These are phyloP conservation scores for Calycopis cecrops DNA, from an alignment of 1,140 invertebrate genomes.

Conservation along the genomic window DNA sequence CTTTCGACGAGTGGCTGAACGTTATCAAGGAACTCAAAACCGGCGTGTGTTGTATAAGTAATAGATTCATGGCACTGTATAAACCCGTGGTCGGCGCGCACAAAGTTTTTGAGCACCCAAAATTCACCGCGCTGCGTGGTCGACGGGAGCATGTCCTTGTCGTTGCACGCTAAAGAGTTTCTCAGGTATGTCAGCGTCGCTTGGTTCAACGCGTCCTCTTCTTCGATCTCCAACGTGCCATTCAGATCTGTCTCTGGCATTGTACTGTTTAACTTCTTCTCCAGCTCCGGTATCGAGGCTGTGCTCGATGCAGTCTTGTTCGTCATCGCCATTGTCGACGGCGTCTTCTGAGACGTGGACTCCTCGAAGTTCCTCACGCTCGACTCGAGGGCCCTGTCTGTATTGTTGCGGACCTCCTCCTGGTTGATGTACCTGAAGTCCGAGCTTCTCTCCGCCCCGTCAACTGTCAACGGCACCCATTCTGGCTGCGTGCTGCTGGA, in stretches of 20 bases:
- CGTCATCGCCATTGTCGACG: conserved; percentile 53
- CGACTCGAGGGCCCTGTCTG: conserved; percentile 40
- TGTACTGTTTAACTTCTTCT: conserved; percentile 45
- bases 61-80: conserved; percentile 87
- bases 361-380: conserved; percentile 51
- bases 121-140: conserved; percentile 89
- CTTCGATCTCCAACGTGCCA: conserved; percentile 51
- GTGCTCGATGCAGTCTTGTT: conserved; percentile 60
- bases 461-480: conserved; percentile 49
- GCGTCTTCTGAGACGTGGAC: conserved; percentile 53
- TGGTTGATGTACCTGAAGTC: conserved; percentile 46
- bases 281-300: conserved; percentile 45
- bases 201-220: conserved; percentile 58
- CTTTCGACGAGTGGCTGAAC: conserved; percentile 86
- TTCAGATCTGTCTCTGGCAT: conserved; percentile 47
- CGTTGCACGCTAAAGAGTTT: conserved; percentile 77
- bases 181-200: conserved; percentile 50
- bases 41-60: conserved; percentile 94
- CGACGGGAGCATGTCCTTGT: conserved; percentile 77
- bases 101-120: conserved; percentile 75
- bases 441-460: conserved; percentile 48
- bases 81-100: conserved; percentile 70
- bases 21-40: conserved; percentile 94
- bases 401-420: conserved; percentile 47
- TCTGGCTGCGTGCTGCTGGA: conserved; percentile 48